Evolutionary conservation across 2,113 vertebrate genomes (phyloP).

Genomic region (Bos javanicus): DNA sequence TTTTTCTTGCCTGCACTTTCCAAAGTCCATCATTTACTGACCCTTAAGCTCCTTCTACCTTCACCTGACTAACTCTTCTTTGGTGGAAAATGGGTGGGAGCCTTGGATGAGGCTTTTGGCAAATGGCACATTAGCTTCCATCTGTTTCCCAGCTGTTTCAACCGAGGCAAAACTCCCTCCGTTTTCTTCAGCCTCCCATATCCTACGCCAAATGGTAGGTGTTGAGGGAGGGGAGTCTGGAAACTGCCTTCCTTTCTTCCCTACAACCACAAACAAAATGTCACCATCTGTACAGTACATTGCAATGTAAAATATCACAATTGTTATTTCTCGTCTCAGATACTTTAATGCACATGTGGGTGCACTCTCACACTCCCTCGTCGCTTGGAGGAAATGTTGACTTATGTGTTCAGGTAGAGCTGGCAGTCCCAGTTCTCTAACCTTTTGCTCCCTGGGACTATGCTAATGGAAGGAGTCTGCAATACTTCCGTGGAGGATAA

Average conservation of each 20-base stretch:
- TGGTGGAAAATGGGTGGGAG: slow-evolving; percentile 81
- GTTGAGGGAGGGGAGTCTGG: slow-evolving; percentile 64
- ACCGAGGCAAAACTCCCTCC: slow-evolving; percentile 71
- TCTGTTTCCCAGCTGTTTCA: slow-evolving; percentile 86
- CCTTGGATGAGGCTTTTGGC: slow-evolving; percentile 78
- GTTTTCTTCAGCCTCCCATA: slow-evolving; percentile 76
- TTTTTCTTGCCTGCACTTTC: background rate
- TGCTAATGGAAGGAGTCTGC: slow-evolving; percentile 75
- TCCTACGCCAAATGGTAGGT: slow-evolving; percentile 82
- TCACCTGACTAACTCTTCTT: slow-evolving; percentile 72
- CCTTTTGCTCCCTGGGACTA: slow-evolving; percentile 74
- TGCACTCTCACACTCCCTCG: background rate
- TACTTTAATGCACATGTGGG: slow-evolving; percentile 27
- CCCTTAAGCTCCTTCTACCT: slow-evolving; percentile 42
- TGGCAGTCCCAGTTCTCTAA: slow-evolving; percentile 65
- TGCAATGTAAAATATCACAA: slow-evolving; percentile 70
- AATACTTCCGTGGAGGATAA: slow-evolving; percentile 64
- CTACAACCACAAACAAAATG: slow-evolving; percentile 75
- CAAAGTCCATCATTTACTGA: slow-evolving; percentile 59
- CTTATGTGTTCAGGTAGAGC: slow-evolving; percentile 68
- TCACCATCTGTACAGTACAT: slow-evolving; percentile 76
- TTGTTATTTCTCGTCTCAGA: slow-evolving; percentile 65
- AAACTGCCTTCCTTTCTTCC: slow-evolving; percentile 69
- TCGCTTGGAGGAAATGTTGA: slow-evolving; percentile 66
- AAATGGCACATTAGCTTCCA: slow-evolving; percentile 74